Evolutionary conservation across 1,140 invertebrate genomes (phyloP).

Genomic region (Varroa destructor): DNA sequence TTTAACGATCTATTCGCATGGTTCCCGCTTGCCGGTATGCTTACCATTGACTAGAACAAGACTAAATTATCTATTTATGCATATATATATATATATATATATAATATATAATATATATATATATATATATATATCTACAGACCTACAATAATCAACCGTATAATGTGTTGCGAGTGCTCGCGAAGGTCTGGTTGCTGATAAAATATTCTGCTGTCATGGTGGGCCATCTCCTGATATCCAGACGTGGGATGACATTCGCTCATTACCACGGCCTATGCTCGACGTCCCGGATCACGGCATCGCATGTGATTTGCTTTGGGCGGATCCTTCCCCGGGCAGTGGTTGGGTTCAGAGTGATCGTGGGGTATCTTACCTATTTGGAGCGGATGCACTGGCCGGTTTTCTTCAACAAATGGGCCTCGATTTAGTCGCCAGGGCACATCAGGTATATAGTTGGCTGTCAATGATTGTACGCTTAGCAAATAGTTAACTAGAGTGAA

Average conservation of each 20-base stretch:
- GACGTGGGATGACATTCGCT: slow-evolving; percentile 46
- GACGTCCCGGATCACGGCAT: slow-evolving; percentile 49
- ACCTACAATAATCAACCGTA: too few relatives aligned
- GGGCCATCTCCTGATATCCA: slow-evolving; percentile 43
- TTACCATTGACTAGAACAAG: neutral
- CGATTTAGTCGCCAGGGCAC: slow-evolving; percentile 41
- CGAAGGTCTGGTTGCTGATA: slow-evolving; percentile 1
- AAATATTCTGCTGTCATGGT: slow-evolving; percentile 45
- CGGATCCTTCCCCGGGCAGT: slow-evolving; percentile 47
- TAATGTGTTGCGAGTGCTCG: too few relatives aligned
- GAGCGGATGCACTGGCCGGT: slow-evolving; percentile 46
- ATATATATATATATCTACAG: too few relatives aligned
- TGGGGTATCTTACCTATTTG: slow-evolving; percentile 48
- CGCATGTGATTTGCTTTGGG: slow-evolving; percentile 51
- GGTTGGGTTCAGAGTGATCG: slow-evolving; percentile 51
- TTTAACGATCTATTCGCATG: slow-evolving; percentile 33
- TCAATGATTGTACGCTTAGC: too few relatives aligned
- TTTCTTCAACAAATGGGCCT: slow-evolving; percentile 41
- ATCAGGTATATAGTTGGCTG: slow-evolving; percentile 33
- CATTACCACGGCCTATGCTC: slow-evolving; percentile 46
- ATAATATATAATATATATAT: too few relatives aligned
- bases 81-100: too few relatives aligned
- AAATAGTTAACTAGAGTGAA: too few relatives aligned
- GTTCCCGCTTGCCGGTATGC: slow-evolving; percentile 30
- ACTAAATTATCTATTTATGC: too few relatives aligned